Conservation (phyloP, 2,888 invertebrate genomes). For the Hirtodrosophila cameraria region DNA sequence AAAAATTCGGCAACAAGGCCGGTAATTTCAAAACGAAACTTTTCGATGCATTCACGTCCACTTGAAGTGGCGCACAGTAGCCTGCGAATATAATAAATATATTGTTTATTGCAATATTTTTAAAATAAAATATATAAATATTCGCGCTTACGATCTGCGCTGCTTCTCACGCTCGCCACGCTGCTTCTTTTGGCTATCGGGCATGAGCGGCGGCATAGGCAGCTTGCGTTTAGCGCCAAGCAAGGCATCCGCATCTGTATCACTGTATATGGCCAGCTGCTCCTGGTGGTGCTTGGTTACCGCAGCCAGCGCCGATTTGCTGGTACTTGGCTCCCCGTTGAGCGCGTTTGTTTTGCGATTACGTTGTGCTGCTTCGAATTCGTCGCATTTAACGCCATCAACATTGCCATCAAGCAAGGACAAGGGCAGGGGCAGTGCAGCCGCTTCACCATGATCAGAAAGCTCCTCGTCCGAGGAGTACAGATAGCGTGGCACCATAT, state of each 20-base stretch:
- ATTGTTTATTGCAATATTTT: not conserved
- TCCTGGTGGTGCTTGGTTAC: constrained; percentile 8
- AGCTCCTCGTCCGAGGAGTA: constrained; percentile 50
- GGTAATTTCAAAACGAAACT: constrained; percentile 60
- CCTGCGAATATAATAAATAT: not conserved
- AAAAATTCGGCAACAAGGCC: constrained; percentile 59
- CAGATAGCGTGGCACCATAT: constrained; percentile 42
- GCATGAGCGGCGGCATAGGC: constrained; percentile 1
- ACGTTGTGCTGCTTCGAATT: constrained; percentile 29
- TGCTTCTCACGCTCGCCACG: constrained; percentile 39
- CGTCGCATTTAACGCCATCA: constrained; percentile 72
- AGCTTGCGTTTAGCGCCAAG: constrained; percentile 42
- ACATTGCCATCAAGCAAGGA: constrained; percentile 73
- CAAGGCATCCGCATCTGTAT: not conserved
- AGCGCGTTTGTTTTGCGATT: not conserved
- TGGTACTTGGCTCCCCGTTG: constrained; percentile 42
- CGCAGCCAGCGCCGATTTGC: constrained; percentile 28
- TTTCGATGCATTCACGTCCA: constrained; percentile 48
- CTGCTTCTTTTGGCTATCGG: constrained; percentile 31
- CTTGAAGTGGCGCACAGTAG: constrained; percentile 4
- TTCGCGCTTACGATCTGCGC: constrained; percentile 25
- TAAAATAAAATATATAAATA: not conserved
- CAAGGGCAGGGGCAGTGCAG: constrained; percentile 8
- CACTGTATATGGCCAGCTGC: not conserved
- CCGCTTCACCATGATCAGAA: no score